Evolutionary conservation across 1,140 invertebrate genomes (phyloP).

Genomic region (Cherax destructor): DNA sequence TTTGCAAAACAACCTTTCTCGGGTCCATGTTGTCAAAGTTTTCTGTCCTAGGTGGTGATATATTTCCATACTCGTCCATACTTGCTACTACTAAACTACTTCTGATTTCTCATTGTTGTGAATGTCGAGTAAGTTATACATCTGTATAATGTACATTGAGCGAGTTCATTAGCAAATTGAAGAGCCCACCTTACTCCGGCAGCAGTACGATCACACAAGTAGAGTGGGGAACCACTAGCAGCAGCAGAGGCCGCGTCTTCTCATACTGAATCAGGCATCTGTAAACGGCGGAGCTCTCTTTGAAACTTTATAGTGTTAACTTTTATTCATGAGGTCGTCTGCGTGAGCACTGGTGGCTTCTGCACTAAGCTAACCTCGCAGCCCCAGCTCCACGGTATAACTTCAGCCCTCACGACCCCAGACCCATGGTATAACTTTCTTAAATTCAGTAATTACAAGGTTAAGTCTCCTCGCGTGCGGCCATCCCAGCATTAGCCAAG

Average conservation of each 20-base stretch:
- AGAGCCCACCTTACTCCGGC: background rate
- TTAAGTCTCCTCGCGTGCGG: conserved; percentile 32
- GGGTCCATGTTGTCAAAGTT: no score
- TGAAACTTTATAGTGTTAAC: conserved; percentile 33
- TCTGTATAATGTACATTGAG: no score
- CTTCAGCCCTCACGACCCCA: background rate
- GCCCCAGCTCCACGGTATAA: background rate
- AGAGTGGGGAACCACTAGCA: background rate
- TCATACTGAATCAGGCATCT: conserved; percentile 29
- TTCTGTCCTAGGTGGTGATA: no score
- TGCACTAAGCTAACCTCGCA: background rate
- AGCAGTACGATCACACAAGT: no score
- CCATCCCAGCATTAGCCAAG: conserved; percentile 34
- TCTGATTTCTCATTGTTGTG: no score
- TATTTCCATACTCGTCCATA: no score
- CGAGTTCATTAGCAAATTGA: no score
- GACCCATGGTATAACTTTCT: conserved; percentile 8
- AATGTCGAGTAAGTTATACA: no score
- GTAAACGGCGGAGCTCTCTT: conserved; percentile 26
- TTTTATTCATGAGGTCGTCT: conserved; percentile 41
- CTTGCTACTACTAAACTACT: no score
- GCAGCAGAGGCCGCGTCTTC: no score
- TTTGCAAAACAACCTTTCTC: no score
- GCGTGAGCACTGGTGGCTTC: no score
- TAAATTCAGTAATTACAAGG: conserved; percentile 51